A percentile compares a stretch with the other conserved stretches of the same genome.
Conservation (phyloP, 2,888 invertebrate species). For the Heliothis peltigera region DNA sequence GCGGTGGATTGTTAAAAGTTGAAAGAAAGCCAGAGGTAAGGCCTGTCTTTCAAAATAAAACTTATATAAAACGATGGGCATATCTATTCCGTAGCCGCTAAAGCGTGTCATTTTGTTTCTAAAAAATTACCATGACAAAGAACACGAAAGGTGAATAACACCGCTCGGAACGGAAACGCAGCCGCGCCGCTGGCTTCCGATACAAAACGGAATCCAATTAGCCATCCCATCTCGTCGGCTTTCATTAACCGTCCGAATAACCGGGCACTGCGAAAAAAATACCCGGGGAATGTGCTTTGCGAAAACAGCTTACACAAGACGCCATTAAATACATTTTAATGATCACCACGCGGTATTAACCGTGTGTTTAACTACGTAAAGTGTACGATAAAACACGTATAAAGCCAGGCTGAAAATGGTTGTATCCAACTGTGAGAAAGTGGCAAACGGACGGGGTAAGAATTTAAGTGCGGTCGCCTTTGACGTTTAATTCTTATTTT, state of each 20-base stretch:
- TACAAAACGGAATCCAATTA: slow-evolving; percentile 87
- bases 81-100: slow-evolving; percentile 37
- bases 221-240: slow-evolving; percentile 79
- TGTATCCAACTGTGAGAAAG: slow-evolving; percentile 64
- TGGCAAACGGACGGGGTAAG: slow-evolving; percentile 44
- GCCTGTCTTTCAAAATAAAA: slow-evolving; percentile 34
- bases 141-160: slow-evolving; percentile 75
- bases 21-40: slow-evolving; percentile 29
- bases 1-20: slow-evolving; percentile 53
- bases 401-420: slow-evolving; percentile 60
- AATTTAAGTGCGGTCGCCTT: slow-evolving; percentile 50
- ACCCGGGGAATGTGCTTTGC: slow-evolving; percentile 67
- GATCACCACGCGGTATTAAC: slow-evolving; percentile 69
- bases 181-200: slow-evolving; percentile 75
- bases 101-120: slow-evolving; percentile 55
- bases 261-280: slow-evolving; percentile 74
- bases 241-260: slow-evolving; percentile 80
- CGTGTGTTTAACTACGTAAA: slow-evolving; percentile 74
- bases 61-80: slow-evolving; percentile 25
- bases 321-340: slow-evolving; percentile 78
- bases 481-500: slow-evolving; percentile 50
- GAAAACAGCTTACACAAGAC: slow-evolving; percentile 77
- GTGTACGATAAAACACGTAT: slow-evolving; percentile 72
- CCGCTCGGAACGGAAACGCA: slow-evolving; percentile 71
- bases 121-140: slow-evolving; percentile 72